Percentiles rank a stretch among this genome's conserved stretches.
These are phyloP conservation scores for Spea multiplicata DNA, from an alignment of 2,113 vertebrate genomes.

Conservation along the genomic window DNA sequence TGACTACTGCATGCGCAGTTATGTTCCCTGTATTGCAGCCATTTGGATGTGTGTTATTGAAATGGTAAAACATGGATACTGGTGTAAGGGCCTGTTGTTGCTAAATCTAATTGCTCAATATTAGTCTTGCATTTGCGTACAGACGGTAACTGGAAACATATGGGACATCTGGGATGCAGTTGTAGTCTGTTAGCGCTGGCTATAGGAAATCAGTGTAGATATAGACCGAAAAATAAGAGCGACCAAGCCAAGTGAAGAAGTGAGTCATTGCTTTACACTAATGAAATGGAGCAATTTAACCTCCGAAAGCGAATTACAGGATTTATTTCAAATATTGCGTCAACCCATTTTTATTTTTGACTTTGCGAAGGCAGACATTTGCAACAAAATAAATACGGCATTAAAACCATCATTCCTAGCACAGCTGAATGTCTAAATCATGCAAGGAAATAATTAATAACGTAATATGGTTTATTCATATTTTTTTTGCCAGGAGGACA, in stretches of 20 bases:
- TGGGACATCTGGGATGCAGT: slow-evolving; percentile 42
- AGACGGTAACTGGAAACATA: slow-evolving; percentile 35
- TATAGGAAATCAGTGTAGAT: slow-evolving; percentile 38
- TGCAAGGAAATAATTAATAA: no score
- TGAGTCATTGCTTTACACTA: not conserved
- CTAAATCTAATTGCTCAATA: slow-evolving; percentile 44
- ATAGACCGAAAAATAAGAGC: slow-evolving; percentile 17
- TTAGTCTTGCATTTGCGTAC: slow-evolving; percentile 17
- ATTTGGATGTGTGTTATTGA: slow-evolving; percentile 1
- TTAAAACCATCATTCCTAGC: no score
- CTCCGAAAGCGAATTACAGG: not conserved
- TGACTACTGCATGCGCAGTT: not conserved
- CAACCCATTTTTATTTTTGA: not conserved
- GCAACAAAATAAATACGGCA: no score
- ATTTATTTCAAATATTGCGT: not conserved
- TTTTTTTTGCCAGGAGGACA: no score
- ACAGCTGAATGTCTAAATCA: no score
- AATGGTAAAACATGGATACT: slow-evolving; percentile 4
- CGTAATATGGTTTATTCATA: no score
- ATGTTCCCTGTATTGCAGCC: not conserved
- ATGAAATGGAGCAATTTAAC: not conserved
- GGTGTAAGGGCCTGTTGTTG: slow-evolving; percentile 11
- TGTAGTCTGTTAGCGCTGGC: not conserved
- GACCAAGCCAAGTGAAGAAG: not conserved
- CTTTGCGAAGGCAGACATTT: no score